Percentiles rank a stretch among this genome's conserved stretches.
These are phyloP conservation scores for Gambusia affinis DNA, from an alignment of 2,113 vertebrate species.

Conservation along the genomic window DNA sequence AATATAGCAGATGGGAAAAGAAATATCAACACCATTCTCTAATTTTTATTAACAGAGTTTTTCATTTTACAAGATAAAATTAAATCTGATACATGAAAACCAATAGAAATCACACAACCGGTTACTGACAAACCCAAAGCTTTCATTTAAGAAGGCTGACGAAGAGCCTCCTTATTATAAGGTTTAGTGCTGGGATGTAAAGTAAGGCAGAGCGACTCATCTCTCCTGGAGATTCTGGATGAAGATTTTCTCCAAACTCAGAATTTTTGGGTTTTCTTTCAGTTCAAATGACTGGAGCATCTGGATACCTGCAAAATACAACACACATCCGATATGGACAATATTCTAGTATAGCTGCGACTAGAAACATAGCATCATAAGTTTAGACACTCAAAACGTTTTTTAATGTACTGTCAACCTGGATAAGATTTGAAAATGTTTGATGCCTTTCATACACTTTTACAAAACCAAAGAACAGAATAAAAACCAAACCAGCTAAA, in stretches of 20 bases:
- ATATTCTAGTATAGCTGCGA: background rate
- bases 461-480: background rate
- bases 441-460: background rate
- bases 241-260: constrained; percentile 63
- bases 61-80: background rate
- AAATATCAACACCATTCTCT: background rate
- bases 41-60: background rate
- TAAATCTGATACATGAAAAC: background rate
- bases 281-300: constrained; percentile 49
- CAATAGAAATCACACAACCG: background rate
- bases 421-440: too few species aligned
- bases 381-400: background rate
- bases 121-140: background rate
- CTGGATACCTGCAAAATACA: constrained; percentile 49
- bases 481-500: background rate
- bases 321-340: constrained; percentile 1
- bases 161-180: background rate
- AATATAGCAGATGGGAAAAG: background rate
- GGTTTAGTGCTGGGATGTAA: too few species aligned
- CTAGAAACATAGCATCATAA: background rate
- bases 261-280: constrained; percentile 43
- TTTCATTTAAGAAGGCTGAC: background rate
- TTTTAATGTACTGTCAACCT: too few species aligned
- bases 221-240: constrained; percentile 57
- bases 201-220: constrained; percentile 30